Base-by-base conservation (phyloP, 2,888 invertebrate genomes). In the Shargacucullia verbasci region DNA sequence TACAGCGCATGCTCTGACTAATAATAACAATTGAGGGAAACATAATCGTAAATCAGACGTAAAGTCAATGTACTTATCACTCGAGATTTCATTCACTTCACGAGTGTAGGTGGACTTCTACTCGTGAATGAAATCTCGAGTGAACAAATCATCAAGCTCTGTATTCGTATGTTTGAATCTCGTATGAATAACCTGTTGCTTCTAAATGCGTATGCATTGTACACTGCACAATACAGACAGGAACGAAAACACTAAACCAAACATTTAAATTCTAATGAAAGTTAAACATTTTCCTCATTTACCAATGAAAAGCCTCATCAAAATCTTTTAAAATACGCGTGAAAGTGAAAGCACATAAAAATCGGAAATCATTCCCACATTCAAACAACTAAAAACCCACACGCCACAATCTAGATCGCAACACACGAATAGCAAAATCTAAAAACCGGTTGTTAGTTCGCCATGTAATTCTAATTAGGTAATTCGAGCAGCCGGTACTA, bases 381-480 rank as follows among this genome's bases (percentile, higher is more conserved):
- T 29, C 29, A 9, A 9, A 46, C 65, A 59, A 58, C 58, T 61
- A 66, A 63, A 63, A 69, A 65, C 53, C 59, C 62, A 60, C 61
- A 60, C 59, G 54, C 68, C 40, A 65, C 67, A 74, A 82, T 83
- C 82, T 80, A 79, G 82, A 82, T 82, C 64, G 60, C 49, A 66
- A 71, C 74, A 69, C 79, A 75, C 79, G 79, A 82, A 79, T 81
- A 81, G 82, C 73, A 52, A 73, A 68, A 78, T 72, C 73, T 77
- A 82, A 82, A 78, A 84, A 87, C 88, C 85, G 81, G 89, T 86
- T 82, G 69, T 67, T 73, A 72, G 70, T 71, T 73, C 75, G 76
- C 80, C 86, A 80, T 87, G 90, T 90, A 89, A 88, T 90, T 92
- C 91, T 93, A 93, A 93, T 93, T 92, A 93, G 93, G 91, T 91